A percentile compares a stretch with the other conserved stretches of the same genome.
phyloP scores from a whole-genome alignment of 2,888 invertebrate genomes.

The Cepaea hortensis region DNA sequence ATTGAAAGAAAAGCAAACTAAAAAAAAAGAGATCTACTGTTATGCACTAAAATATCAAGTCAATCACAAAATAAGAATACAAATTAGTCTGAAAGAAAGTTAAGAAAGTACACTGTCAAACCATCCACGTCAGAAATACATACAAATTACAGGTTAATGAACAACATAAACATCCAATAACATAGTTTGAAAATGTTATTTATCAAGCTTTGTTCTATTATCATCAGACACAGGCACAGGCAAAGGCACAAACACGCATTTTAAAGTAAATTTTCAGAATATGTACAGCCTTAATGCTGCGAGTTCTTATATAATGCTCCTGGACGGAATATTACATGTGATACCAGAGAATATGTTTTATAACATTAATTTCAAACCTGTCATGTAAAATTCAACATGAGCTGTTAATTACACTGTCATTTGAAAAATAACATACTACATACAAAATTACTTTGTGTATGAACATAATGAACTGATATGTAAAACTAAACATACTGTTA shows the following conservation, averaged over 20 bases:
- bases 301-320: no score
- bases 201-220: background rate
- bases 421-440: no score
- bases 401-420: no score
- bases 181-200: no score
- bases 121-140: background rate
- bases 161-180: background rate
- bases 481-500: no score
- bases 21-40: background rate
- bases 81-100: background rate
- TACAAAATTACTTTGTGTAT: no score
- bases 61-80: background rate
- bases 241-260: slow-evolving; percentile 39
- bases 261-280: background rate
- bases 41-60: background rate
- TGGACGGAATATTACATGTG: no score
- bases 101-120: background rate
- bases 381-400: no score
- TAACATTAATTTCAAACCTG: no score
- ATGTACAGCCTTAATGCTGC: no score
- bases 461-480: no score
- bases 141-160: background rate
- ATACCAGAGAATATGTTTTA: no score
- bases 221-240: background rate
- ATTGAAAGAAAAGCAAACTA: background rate